Evolutionary conservation across 2,888 invertebrate species (phyloP), one percentile per base, ranked within the genome.

Genomic region (Leistus spinibarbis): DNA sequence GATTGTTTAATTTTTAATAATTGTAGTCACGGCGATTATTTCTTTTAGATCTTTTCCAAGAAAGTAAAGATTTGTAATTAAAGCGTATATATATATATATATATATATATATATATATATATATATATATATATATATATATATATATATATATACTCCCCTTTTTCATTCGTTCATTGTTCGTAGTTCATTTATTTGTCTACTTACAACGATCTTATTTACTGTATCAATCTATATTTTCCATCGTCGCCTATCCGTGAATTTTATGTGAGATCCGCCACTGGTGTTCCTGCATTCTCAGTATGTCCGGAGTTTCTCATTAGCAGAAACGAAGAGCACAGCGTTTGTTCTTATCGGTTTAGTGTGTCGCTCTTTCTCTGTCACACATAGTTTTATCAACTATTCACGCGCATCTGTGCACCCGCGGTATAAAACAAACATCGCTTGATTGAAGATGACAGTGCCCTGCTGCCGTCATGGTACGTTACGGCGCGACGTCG

Each of bases 401-500:
- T 60, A 60, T 60, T 60, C 60, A 60, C 60, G 20, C 19, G 19
- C 60, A 60, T 19, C 60, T 10, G 60, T 22, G 22, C 17, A 60
- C 60, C 22, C 60, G 20, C 9, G 60, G 13, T 17, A 60, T 17
- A 20, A 60, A 60, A 60, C 22, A 60, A 60, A 60, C 60, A 60
- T 60, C 60, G 20, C 60, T 60, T 60, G 60, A 60, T 60, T 60
- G 60, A 60, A 60, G 60, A 60, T 60, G 60, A 60, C 60, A 60
- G 22, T 19, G 19, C 19, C 22, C 19, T 20, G 19, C 17, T 10
- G 60, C n/a, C 54, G 13, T 54, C 54, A 60, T 22, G 60, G 19
- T 60, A 19, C 19, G 60, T 60, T 60, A 19, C 19, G 60, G 60
- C 60, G 9, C 54, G 54, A 19, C 60, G 22, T 60, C 60, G 3